These are phyloP conservation scores for Diaperis boleti DNA, from an alignment of 2,888 invertebrate genomes.

Conservation along the genomic window DNA sequence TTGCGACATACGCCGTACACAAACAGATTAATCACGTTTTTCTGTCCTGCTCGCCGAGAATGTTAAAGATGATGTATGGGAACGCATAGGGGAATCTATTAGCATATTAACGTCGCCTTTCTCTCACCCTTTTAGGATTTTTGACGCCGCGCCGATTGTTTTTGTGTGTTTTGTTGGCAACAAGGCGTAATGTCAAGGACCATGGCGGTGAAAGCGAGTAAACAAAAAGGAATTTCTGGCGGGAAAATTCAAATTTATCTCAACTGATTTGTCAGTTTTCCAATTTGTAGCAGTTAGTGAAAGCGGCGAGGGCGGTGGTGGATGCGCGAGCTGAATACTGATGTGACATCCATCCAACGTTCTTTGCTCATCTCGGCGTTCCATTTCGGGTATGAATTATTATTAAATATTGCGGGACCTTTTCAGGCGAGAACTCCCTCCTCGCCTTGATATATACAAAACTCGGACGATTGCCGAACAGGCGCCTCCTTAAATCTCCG, in stretches of 20 bases:
- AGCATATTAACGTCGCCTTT: constrained; percentile 6
- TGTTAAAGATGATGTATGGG: constrained; percentile 5
- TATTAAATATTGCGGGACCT: constrained; percentile 33
- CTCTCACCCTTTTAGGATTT: constrained; percentile 25
- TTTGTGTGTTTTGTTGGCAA: constrained; percentile 23
- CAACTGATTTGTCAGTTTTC: neutral
- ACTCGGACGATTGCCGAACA: neutral
- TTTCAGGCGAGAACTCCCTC: constrained; percentile 21
- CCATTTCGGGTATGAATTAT: constrained; percentile 36
- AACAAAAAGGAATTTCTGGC: constrained; percentile 19
- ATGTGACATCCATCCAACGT: constrained; percentile 33
- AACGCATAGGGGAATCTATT: neutral
- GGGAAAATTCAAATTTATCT: neutral
- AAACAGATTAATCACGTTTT: constrained; percentile 12
- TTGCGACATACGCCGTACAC: neutral
- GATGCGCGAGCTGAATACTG: constrained; percentile 36
- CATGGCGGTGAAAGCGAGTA: constrained; percentile 13
- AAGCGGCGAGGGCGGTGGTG: constrained; percentile 35
- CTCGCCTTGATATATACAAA: constrained; percentile 8
- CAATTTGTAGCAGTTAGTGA: constrained; percentile 7
- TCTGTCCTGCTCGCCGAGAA: neutral
- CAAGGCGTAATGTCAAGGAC: constrained; percentile 19
- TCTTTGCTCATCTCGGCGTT: constrained; percentile 35
- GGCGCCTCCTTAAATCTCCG: constrained; percentile 1
- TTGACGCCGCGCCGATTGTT: constrained; percentile 26